Evolutionary conservation across 2,888 invertebrate species (phyloP).

Genomic region (Eumacrocentrus americanus): DNA sequence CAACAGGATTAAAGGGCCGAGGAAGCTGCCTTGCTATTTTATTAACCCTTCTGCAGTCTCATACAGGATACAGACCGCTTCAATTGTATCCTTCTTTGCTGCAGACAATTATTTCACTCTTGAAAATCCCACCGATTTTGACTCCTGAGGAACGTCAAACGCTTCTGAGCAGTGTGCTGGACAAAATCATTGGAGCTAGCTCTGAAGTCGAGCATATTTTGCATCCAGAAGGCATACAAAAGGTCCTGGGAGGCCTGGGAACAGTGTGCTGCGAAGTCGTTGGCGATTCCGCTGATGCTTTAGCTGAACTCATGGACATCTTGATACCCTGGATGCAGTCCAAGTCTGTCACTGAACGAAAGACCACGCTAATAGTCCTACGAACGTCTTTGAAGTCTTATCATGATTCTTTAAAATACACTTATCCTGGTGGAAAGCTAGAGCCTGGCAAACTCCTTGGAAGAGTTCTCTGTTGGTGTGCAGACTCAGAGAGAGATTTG

Average conservation of each 20-base stretch:
- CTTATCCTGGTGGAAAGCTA: conserved; percentile 54
- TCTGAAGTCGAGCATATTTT: conserved; percentile 45
- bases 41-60: conserved; percentile 47
- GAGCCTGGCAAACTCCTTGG: conserved; percentile 54
- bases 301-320: conserved; percentile 52
- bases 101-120: conserved; percentile 46
- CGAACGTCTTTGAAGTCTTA: conserved; percentile 50
- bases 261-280: conserved; percentile 50
- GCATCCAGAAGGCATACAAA: conserved; percentile 43
- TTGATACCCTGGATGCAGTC: conserved; percentile 57
- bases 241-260: conserved; percentile 44
- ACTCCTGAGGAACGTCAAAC: conserved; percentile 49
- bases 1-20: conserved; percentile 44
- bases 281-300: conserved; percentile 49
- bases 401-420: conserved; percentile 53
- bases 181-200: conserved; percentile 53
- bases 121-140: conserved; percentile 50
- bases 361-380: conserved; percentile 47
- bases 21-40: conserved; percentile 46
- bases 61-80: conserved; percentile 50
- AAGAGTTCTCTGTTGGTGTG: conserved; percentile 51
- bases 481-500: conserved; percentile 47
- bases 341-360: conserved; percentile 46
- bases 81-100: conserved; percentile 51
- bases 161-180: conserved; percentile 50